A percentile compares a stretch with the other conserved stretches of the same genome.
These are phyloP conservation scores for Aculops lycopersici DNA, from an alignment of 1,140 invertebrate species.

Conservation along the genomic window DNA sequence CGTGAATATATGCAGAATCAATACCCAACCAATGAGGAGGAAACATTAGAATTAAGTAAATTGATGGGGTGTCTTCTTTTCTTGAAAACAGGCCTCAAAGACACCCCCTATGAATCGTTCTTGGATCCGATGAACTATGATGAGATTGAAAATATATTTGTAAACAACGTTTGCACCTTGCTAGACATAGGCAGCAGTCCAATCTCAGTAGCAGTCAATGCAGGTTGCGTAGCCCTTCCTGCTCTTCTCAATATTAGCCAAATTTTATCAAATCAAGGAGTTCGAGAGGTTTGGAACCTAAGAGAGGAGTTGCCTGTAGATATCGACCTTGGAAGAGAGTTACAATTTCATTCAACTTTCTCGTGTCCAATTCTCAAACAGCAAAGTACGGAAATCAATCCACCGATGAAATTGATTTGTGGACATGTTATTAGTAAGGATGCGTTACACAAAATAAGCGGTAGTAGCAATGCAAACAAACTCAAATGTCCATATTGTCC, in stretches of 20 bases:
- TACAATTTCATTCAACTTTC: conserved; percentile 82
- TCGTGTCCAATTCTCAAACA: conserved; percentile 88
- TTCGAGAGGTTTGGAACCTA: conserved; percentile 65
- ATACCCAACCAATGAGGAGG: conserved; percentile 42
- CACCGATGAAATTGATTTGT: conserved; percentile 78
- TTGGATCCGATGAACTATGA: conserved; percentile 44
- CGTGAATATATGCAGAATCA: conserved; percentile 48
- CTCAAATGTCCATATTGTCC: conserved; percentile 95
- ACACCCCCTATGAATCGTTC: conserved; percentile 45
- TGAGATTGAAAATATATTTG: conserved; percentile 59
- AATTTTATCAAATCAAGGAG: conserved; percentile 78
- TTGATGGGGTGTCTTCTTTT: conserved; percentile 61
- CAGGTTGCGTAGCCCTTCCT: conserved; percentile 65
- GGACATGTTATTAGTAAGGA: conserved; percentile 92
- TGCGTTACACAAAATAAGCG: conserved; percentile 64
- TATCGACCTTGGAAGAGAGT: conserved; percentile 52
- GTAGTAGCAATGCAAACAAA: conserved; percentile 37
- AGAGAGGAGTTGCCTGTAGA: conserved; percentile 86
- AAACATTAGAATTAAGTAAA: conserved; percentile 50
- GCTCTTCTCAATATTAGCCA: conserved; percentile 73
- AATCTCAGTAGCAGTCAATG: conserved; percentile 43
- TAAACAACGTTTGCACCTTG: conserved; percentile 59
- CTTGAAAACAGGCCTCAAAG: conserved; percentile 36
- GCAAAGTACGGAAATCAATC: conserved; percentile 79
- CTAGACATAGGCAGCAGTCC: conserved; percentile 57